phyloP scores from a whole-genome alignment of 2,113 vertebrate species.

The Dolichotis patagonum region DNA sequence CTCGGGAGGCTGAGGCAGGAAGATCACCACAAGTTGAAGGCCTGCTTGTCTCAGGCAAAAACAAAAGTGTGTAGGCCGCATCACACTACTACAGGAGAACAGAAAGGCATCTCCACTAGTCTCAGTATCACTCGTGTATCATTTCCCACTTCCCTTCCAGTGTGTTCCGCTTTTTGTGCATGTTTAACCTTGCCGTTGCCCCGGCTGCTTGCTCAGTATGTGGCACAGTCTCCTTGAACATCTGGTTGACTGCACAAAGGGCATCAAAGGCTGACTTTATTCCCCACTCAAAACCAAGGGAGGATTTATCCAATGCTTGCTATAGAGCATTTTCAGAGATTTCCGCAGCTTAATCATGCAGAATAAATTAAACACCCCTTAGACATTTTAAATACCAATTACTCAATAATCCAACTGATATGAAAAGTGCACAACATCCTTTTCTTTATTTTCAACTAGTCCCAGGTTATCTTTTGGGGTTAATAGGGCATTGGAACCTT shows the following conservation, averaged over 20 bases:
- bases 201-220: background rate
- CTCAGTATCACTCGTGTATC: background rate
- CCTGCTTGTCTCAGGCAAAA: background rate
- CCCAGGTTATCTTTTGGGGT: background rate
- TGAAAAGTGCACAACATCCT: background rate
- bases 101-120: background rate
- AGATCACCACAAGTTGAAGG: background rate
- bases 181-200: accelerated
- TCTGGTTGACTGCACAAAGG: background rate
- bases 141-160: background rate
- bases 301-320: background rate
- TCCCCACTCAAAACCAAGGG: background rate
- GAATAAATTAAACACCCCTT: background rate
- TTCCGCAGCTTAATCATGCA: background rate
- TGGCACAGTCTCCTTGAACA: background rate
- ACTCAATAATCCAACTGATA: background rate
- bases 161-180: background rate
- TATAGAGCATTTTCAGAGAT: background rate
- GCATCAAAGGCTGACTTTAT: background rate
- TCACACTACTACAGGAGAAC: background rate
- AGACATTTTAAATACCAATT: background rate
- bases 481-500: background rate
- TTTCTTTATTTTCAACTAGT: background rate
- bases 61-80: background rate
- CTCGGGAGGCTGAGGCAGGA: background rate